Evolutionary conservation across 2,888 invertebrate species (phyloP), one percentile per base, ranked within the genome.

Genomic region (Hedychridium roseum): DNA sequence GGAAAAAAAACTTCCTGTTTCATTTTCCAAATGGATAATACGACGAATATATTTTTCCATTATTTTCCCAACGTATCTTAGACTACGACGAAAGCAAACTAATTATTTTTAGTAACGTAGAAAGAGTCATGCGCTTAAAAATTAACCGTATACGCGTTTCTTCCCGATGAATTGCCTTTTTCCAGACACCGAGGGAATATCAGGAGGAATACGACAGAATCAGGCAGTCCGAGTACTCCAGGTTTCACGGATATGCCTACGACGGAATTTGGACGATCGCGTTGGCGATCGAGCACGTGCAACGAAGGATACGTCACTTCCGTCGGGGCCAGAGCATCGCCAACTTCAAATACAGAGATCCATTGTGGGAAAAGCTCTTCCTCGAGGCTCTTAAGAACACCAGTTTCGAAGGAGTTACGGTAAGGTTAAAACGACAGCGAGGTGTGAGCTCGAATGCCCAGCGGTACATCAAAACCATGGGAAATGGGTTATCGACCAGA

Each of bases 261-360:
- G 98, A 99, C 79, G 98, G 95, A 2, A 92, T 99, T 60, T 98
- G 98, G 97, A 94, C 97, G 0, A 93, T 98, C 60, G 98, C 98
- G 0, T 80, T 95, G 50, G 97, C 97, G 1, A 91, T 99, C 50
- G 92, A 97, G 73, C 89, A 90, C 59, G 94, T 96, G 16, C 90
- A 94, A 0, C 88, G 90, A 62, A 83, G 87, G 59, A 86, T 90
- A 35, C 84, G 86, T 50, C 81, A 86, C 43, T 83, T 83, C 64
- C 84, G 89, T 51, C 87, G 89, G 57, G 91, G 92, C 76, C 87
- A 88, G 75, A 88, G 91, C 0, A 87, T 92, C 0, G 86, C 86
- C 26, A 91, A 93, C 78, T 95, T 95, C 77, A 84, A 86, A 57
- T 94, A 95, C 76, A 82, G 92, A 4, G 92, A 94, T 70, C 88